phyloP scores from a whole-genome alignment of 2,113 vertebrate species.

The Pleuronectes platessa region DNA sequence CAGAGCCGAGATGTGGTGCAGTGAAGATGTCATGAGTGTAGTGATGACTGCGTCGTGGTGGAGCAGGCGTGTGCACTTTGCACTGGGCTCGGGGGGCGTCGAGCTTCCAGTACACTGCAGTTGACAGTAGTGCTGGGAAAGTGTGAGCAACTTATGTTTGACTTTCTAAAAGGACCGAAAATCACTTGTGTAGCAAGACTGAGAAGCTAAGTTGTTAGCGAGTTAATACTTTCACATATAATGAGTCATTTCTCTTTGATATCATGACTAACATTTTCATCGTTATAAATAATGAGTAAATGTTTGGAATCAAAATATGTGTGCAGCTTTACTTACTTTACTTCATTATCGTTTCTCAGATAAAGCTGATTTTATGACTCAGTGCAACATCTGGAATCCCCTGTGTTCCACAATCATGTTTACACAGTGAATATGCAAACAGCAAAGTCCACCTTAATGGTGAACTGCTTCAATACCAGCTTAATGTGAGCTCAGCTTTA shows the following conservation, averaged over 20 bases:
- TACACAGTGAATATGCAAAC: slow-evolving; percentile 50
- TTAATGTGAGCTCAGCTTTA: not conserved
- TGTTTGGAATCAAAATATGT: too few relatives aligned
- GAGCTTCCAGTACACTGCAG: slow-evolving; percentile 37
- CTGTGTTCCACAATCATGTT: slow-evolving; percentile 43
- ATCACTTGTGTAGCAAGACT: not conserved
- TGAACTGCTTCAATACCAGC: not conserved
- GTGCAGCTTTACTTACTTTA: too few relatives aligned
- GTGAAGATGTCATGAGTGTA: slow-evolving; percentile 11
- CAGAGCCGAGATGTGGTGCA: not conserved
- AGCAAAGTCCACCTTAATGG: slow-evolving; percentile 46
- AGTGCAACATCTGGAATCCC: slow-evolving; percentile 32
- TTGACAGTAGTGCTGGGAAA: slow-evolving; percentile 25
- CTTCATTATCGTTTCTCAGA: not conserved
- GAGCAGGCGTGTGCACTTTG: not conserved
- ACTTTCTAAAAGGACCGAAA: slow-evolving; percentile 40
- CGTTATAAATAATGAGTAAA: too few relatives aligned
- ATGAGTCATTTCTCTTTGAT: not conserved
- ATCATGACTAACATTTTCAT: not conserved
- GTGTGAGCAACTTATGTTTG: not conserved
- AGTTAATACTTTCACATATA: not conserved
- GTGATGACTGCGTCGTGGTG: slow-evolving; percentile 8
- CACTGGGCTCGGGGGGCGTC: slow-evolving; percentile 71
- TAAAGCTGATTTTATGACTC: slow-evolving; percentile 14
- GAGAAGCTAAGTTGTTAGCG: not conserved